Evolutionary conservation across 1,140 invertebrate species (phyloP), one percentile per base, ranked within the genome.

Genomic region (Palaemon carinicauda): DNA sequence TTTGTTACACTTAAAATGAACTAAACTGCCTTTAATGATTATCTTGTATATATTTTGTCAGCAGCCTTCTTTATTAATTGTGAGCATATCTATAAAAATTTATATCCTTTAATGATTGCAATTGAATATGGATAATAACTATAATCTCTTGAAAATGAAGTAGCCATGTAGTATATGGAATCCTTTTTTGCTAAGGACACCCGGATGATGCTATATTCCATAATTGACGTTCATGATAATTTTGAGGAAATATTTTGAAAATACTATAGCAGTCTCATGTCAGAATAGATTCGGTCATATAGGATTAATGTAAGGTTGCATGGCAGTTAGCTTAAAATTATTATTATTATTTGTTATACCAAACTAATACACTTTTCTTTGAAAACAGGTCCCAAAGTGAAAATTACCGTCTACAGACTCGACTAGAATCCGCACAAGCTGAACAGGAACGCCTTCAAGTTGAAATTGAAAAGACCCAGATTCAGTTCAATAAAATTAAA

Each of bases 401-500:
- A 91, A 94, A 97, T 51, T 97, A 96, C 91, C 94, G 97, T 56
- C 91, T 97, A 50, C 96, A 97, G 91, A 96, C 96, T 81, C 96
- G 96, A 90, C 94, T 97, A 91, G 97, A 98, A 83, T 94, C 95
- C 17, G 93, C 95, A 60, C 96, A 97, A 91, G 95, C 95, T 0
- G 97, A 98, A 91, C 95, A 96, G 90, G 96, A 97, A 89, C 93
- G 96, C 19, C 90, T 96, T 53, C 95, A 96, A 90, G 92, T 97
- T 27, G 97, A 98, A 91, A 93, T 96, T 19, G 97, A 98, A 90
- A 97, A 97, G 90, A 94, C 96, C 53, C 94, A 95, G 56, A 92
- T 96, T 89, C 91, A 96, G 74, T 94, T 95, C 0, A 94, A 94
- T 7, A 97, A 97, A 92, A 93, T 95, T 17, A 94, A 96, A 80